phyloP scores from a whole-genome alignment of 2,797 vertebrate genomes.

The Dipus sagitta region DNA sequence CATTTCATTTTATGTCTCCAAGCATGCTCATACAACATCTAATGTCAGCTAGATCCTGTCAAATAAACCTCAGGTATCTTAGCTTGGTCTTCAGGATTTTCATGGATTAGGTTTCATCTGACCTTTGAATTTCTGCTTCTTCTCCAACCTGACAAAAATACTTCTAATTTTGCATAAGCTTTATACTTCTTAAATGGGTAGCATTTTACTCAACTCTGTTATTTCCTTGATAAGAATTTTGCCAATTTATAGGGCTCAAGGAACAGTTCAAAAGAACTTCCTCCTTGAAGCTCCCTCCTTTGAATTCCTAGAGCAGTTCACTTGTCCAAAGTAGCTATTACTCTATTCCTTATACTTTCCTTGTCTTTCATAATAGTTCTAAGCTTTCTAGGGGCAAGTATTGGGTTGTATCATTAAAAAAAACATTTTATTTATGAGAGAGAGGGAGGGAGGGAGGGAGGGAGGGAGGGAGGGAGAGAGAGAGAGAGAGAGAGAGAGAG shows the following conservation, averaged over 20 bases:
- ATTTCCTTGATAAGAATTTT: slow-evolving; percentile 14
- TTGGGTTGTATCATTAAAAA: not conserved
- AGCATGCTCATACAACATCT: not conserved
- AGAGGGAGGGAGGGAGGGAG: too few relatives aligned
- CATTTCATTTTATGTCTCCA: not conserved
- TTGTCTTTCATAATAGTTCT: not conserved
- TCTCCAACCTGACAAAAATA: not conserved
- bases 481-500: too few relatives aligned
- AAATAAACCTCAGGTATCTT: not conserved
- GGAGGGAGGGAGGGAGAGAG: too few relatives aligned
- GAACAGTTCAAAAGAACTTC: not conserved
- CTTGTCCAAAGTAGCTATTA: not conserved
- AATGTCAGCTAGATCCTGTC: not conserved
- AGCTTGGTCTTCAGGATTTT: not conserved
- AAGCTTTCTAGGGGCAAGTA: not conserved
- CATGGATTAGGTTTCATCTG: not conserved
- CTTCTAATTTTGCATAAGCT: not conserved
- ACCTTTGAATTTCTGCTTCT: slow-evolving; percentile 24
- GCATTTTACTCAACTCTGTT: not conserved
- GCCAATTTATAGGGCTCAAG: not conserved
- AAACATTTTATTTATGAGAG: too few relatives aligned
- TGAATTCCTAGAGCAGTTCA: not conserved
- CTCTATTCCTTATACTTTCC: not conserved
- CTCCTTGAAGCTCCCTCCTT: not conserved
- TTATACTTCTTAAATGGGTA: not conserved